Evolutionary conservation across 1,140 invertebrate genomes (phyloP), one percentile per base, ranked within the genome.

Genomic region (Muscidifurax raptorellus): DNA sequence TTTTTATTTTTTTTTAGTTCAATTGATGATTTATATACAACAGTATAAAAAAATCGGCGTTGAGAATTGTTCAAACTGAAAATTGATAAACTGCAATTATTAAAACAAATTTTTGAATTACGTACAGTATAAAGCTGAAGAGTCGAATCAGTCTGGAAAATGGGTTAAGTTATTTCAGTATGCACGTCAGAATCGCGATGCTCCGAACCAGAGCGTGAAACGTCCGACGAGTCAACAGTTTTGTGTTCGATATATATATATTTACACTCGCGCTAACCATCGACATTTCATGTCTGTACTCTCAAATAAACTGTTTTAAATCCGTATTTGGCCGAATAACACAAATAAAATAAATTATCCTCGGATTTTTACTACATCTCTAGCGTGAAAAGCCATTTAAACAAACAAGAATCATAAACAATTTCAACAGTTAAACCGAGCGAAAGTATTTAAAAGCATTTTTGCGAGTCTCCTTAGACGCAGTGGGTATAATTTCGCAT

Each of bases 401-500:
- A 5, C 18, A 64, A 69, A 12, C 15, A 13, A 28, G 13, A 10
- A 69, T 27, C 6, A 27, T 69, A 69, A 69, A 28, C 28, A 69
- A 1, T 12, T 40, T 40, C 36, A 40, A 4, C 66, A 7, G 32
- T n/a, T 32, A 40, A 74, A 74, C 9, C 3, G 32, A 74, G 32
- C 22, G 32, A 74, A 40, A 36, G 71, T 40, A 74, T n/a, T n/a
- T 52, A 28, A 64, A 64, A 32, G 30, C 40, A 0, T 67, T 64
- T 79, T 32, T 22, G 15, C 59, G 27, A 32, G 1, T 66, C 25
- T 30, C 40, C 47, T 76, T 82, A 76, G 32, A 40, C 28, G 71
- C 5, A n/a, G 9, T 84, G 89, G 90, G 91, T 90, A 92, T 92
- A 92, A 92, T 92, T 92, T 92, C 91, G 90, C 91, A 90, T 93